phyloP scores from a whole-genome alignment of 2,113 vertebrate genomes.

The Perca flavescens region DNA sequence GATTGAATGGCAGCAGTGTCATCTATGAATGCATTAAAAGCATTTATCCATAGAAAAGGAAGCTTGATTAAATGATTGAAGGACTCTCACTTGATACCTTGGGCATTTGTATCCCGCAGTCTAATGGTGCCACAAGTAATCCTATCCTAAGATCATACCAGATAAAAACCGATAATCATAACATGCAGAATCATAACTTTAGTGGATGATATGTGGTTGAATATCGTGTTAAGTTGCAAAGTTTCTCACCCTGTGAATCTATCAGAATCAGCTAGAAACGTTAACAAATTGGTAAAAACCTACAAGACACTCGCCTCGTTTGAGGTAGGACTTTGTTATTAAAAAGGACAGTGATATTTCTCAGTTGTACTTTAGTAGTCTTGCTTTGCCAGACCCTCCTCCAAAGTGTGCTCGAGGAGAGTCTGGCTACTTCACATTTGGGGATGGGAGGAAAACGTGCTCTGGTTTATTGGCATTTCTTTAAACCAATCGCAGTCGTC shows the following conservation, averaged over 20 bases:
- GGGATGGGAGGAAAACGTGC: no score
- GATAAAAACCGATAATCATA: not conserved
- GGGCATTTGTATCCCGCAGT: not conserved
- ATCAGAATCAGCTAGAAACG: conserved; percentile 48
- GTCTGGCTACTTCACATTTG: no score
- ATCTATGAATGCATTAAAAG: not conserved
- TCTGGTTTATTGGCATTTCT: no score
- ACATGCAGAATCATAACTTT: not conserved
- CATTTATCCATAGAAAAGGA: conserved; percentile 2
- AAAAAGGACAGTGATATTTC: not conserved
- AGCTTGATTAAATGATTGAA: conserved; percentile 1
- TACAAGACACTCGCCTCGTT: not conserved
- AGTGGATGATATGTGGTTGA: not conserved
- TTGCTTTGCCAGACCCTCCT: no score
- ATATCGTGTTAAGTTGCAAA: conserved; percentile 1
- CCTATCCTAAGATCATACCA: not conserved
- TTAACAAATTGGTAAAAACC: conserved; percentile 25
- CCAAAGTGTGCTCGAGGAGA: no score
- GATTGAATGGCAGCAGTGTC: conserved; percentile 9
- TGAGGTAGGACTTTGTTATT: not conserved
- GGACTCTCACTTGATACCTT: not conserved
- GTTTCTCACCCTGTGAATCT: conserved; percentile 12
- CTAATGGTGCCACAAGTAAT: not conserved
- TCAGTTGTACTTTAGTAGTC: not conserved
- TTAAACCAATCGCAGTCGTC: no score